A percentile compares a stretch with the other conserved stretches of the same genome.
Evolutionary conservation across 2,888 invertebrate species (phyloP).

Genomic region (Quadriops clusia): DNA sequence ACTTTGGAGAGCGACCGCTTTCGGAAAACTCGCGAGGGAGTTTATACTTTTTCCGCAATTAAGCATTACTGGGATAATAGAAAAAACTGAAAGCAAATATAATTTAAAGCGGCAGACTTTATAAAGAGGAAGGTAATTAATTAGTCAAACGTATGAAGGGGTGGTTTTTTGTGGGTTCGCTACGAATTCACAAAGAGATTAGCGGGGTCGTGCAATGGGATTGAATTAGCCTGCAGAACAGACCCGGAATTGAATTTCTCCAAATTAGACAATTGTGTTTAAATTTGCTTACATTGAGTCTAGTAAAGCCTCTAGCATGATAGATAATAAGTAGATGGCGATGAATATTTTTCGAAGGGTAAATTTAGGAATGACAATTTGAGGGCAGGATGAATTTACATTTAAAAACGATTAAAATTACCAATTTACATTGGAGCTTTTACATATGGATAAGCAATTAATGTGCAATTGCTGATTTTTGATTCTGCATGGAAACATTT

Average conservation of each 20-base stretch:
- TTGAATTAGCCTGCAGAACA: conserved; percentile 24
- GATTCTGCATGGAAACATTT: too few species aligned
- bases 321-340: too few species aligned
- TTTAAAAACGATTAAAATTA: too few species aligned
- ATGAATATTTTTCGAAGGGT: conserved; percentile 6
- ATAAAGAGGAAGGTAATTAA: conserved; percentile 17
- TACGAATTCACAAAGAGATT: conserved; percentile 23
- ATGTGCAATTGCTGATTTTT: too few species aligned
- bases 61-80: not conserved
- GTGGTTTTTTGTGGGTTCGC: conserved; percentile 18
- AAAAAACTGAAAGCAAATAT: conserved; percentile 1
- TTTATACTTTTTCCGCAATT: too few species aligned
- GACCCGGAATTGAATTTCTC: conserved; percentile 24
- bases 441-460: too few species aligned
- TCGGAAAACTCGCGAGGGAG: too few species aligned
- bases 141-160: conserved; percentile 19
- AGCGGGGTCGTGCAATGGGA: conserved; percentile 22
- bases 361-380: conserved; percentile 1
- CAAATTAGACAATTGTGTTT: conserved; percentile 29
- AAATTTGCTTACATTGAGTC: conserved; percentile 24
- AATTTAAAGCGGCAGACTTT: conserved; percentile 7
- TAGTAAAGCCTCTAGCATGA: too few species aligned
- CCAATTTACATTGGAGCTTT: too few species aligned
- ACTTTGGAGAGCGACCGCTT: too few species aligned
- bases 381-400: not conserved